These are phyloP conservation scores for Paramisgurnus dabryanus DNA, from an alignment of 2,113 vertebrate species.

Conservation along the genomic window DNA sequence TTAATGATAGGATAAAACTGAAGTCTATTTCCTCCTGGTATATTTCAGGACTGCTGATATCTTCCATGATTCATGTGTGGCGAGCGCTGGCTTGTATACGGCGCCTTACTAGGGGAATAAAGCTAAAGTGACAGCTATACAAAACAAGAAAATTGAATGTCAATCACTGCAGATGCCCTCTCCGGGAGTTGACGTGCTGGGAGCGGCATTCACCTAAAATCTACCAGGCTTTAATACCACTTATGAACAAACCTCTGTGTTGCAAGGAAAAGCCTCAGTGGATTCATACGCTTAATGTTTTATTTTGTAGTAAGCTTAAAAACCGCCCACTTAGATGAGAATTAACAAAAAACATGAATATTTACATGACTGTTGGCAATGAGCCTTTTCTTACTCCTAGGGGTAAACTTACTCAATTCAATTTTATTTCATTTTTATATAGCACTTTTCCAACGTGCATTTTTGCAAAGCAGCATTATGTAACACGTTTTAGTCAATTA, in stretches of 20 bases:
- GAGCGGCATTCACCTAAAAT: slow-evolving; percentile 11
- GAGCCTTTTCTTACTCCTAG: too few species aligned
- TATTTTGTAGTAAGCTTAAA: not conserved
- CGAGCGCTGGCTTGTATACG: slow-evolving; percentile 11
- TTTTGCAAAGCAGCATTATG: too few species aligned
- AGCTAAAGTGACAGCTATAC: slow-evolving; percentile 49
- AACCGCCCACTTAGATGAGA: not conserved
- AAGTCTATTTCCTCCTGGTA: not conserved
- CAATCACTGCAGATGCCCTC: slow-evolving; percentile 31
- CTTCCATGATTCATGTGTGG: slow-evolving; percentile 31
- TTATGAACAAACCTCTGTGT: not conserved
- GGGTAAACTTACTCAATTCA: too few species aligned
- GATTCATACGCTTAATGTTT: not conserved
- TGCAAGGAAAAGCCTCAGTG: not conserved
- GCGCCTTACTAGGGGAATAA: slow-evolving; percentile 25
- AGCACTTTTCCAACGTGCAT: too few species aligned
- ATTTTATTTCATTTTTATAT: too few species aligned
- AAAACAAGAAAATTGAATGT: slow-evolving; percentile 48
- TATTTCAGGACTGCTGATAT: slow-evolving; percentile 7
- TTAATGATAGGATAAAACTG: slow-evolving; percentile 9
- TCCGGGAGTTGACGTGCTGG: not conserved
- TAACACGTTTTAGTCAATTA: too few species aligned
- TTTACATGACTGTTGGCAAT: too few species aligned
- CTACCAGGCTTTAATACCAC: not conserved
- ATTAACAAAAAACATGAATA: not conserved